Evolutionary conservation across 2,888 invertebrate species (phyloP).

Genomic region (Drosophila histrio): DNA sequence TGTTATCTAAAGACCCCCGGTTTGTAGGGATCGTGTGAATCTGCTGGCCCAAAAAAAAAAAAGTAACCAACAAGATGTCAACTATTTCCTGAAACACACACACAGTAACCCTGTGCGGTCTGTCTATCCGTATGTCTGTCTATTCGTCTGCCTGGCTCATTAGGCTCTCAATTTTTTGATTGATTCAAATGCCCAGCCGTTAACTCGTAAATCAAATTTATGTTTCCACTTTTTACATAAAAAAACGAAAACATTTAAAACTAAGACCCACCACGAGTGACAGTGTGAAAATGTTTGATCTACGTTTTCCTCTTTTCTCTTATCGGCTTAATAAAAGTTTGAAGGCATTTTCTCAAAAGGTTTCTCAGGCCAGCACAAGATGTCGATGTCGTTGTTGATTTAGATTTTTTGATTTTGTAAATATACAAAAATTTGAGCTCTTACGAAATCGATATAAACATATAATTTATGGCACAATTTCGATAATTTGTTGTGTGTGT

Average conservation of each 20-base stretch:
- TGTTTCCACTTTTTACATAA: constrained; percentile 44
- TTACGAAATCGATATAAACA: constrained; percentile 30
- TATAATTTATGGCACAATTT: constrained; percentile 73
- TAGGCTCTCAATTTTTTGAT: constrained; percentile 57
- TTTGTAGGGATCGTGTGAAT: constrained; percentile 64
- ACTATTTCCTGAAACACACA: constrained; percentile 37
- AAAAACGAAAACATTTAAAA: constrained; percentile 5
- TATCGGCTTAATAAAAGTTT: constrained; percentile 42
- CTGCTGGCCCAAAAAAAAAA: constrained; percentile 10
- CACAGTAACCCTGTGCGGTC: constrained; percentile 48
- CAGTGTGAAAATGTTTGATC: constrained; percentile 43
- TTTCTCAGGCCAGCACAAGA: background rate
- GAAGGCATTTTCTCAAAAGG: constrained; percentile 17
- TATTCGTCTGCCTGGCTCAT: constrained; percentile 42
- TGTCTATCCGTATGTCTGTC: background rate
- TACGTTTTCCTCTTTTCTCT: constrained; percentile 13
- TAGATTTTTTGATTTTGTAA: constrained; percentile 3
- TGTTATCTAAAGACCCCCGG: constrained; percentile 43
- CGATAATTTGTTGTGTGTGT: constrained; percentile 57
- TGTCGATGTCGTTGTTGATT: background rate
- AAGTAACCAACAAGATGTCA: constrained; percentile 52
- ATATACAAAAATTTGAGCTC: constrained; percentile 24
- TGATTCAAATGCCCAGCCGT: constrained; percentile 52
- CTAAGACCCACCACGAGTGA: constrained; percentile 34
- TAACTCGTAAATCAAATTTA: constrained; percentile 74